Evolutionary conservation across 2,797 vertebrate genomes (phyloP).

Genomic region (Halcyon leucocephala): DNA sequence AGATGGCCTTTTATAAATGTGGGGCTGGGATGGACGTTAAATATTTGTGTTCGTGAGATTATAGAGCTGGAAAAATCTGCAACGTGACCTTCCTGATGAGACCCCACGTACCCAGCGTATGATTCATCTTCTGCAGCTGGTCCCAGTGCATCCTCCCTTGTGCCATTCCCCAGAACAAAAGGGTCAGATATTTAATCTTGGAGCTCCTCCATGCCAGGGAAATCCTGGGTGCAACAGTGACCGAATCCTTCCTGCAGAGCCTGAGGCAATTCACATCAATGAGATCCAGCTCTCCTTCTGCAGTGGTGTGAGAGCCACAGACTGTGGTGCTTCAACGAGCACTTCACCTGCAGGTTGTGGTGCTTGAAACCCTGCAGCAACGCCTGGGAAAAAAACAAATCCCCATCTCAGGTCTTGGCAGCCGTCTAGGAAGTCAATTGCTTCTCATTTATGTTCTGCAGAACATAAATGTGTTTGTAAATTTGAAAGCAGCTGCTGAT

Average conservation of each 20-base stretch:
- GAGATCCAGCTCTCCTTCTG: neutral
- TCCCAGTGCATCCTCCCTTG: neutral
- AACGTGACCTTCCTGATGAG: neutral
- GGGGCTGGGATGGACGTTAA: neutral
- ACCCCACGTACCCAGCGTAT: accelerated
- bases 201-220: neutral
- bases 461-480: conserved; percentile 33
- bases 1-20: conserved; percentile 16
- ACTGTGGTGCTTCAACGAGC: neutral
- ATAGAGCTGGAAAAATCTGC: neutral
- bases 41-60: neutral
- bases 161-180: neutral
- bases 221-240: neutral
- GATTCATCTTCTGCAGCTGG: neutral
- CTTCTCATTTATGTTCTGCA: conserved; percentile 32
- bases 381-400: neutral
- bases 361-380: neutral
- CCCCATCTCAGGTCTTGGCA: neutral
- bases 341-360: neutral
- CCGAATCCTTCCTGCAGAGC: neutral
- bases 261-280: accelerated
- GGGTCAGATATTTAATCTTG: neutral
- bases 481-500: conserved; percentile 60
- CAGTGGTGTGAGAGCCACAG: neutral
- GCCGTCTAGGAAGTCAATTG: neutral